A percentile compares a stretch with the other conserved stretches of the same genome.
Conservation (phyloP, 2,888 invertebrate species). For the Molorchus minor region DNA sequence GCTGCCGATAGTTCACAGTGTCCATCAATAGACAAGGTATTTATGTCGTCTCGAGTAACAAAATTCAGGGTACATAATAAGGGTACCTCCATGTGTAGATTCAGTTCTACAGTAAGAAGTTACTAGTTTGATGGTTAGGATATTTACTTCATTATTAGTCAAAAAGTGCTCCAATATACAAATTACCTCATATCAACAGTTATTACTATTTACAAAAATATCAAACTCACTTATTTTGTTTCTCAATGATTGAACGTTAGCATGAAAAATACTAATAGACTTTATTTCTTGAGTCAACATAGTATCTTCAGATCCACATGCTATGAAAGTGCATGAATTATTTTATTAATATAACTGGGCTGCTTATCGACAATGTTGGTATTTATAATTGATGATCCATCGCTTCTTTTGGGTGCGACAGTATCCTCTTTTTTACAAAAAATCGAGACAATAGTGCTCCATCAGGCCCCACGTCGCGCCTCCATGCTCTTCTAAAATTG, state of each 20-base stretch:
- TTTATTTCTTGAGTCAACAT: neutral
- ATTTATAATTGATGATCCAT: constrained; percentile 15
- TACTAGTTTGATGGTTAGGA: neutral
- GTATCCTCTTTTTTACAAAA: neutral
- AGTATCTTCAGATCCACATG: neutral
- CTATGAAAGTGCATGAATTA: neutral
- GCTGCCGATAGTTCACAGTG: neutral
- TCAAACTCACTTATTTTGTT: neutral
- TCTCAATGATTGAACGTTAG: neutral
- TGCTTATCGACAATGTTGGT: neutral
- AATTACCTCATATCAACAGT: neutral
- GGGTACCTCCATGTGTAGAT: neutral
- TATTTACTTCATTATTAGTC: neutral
- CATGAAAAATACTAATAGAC: neutral
- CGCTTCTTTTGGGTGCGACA: neutral
- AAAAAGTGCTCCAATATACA: neutral
- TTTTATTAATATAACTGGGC: neutral
- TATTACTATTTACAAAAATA: neutral
- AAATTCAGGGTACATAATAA: neutral
- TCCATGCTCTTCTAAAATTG: neutral
- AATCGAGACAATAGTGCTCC: neutral
- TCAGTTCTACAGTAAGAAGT: neutral
- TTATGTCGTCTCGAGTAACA: neutral
- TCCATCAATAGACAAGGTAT: neutral
- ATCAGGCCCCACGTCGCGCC: neutral